phyloP scores from a whole-genome alignment of 2,797 vertebrate species.

The Tolypeutes matacus region DNA sequence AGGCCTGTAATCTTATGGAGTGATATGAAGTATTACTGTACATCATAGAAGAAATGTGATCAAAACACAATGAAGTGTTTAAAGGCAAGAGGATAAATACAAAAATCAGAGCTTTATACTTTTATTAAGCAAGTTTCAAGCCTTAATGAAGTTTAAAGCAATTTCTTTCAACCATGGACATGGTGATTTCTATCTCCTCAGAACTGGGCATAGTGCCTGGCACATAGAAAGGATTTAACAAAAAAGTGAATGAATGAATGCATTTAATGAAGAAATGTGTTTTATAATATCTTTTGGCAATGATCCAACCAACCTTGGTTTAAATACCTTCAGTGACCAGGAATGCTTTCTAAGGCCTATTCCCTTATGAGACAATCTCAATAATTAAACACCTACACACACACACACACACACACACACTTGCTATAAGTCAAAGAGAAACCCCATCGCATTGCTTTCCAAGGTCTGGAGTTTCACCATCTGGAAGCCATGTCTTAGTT shows the following conservation, averaged over 20 bases:
- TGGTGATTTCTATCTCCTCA: neutral
- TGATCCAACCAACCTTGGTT: constrained; percentile 6
- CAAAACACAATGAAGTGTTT: neutral
- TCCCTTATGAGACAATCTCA: neutral
- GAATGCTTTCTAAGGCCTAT: neutral
- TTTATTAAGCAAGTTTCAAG: neutral
- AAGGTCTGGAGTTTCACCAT: neutral
- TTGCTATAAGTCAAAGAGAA: neutral
- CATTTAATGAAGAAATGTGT: constrained; percentile 30
- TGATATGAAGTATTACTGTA: neutral
- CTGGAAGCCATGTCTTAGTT: neutral
- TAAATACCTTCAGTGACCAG: constrained; percentile 6
- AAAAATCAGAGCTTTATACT: neutral
- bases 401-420: too few relatives aligned
- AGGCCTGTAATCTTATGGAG: neutral
- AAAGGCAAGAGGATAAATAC: neutral
- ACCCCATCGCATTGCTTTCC: neutral
- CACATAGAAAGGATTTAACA: neutral
- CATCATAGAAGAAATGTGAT: constrained; percentile 11
- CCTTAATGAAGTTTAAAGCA: neutral
- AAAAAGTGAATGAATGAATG: neutral
- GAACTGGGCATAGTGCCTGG: neutral
- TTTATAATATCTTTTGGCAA: neutral
- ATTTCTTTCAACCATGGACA: neutral
- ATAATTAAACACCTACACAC: neutral